A percentile compares a stretch with the other conserved stretches of the same genome.
Conservation (phyloP, 2,888 invertebrate genomes). For the Lumbricus terrestris region DNA sequence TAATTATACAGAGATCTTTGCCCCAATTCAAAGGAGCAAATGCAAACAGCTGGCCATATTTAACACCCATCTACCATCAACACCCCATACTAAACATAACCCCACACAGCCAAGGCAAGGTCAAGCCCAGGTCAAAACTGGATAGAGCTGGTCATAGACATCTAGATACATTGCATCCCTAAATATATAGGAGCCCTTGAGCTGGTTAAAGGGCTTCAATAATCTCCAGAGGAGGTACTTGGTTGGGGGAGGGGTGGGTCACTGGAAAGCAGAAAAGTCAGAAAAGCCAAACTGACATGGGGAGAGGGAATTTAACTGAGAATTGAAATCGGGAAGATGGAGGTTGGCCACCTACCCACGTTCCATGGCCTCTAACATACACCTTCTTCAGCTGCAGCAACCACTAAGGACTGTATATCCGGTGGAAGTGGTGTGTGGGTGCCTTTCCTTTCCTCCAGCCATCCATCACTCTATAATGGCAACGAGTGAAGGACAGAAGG, state of each 20-base stretch:
- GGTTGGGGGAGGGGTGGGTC: too few relatives aligned
- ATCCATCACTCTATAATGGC: neutral
- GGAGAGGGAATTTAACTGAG: neutral
- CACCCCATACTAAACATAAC: neutral
- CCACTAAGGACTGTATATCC: neutral
- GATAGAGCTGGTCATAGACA: too few relatives aligned
- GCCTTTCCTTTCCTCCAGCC: neutral
- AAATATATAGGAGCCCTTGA: too few relatives aligned
- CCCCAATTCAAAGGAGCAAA: too few relatives aligned
- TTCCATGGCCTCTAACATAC: neutral
- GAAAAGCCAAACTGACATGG: neutral
- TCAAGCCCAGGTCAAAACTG: neutral
- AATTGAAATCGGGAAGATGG: neutral
- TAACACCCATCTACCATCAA: neutral
- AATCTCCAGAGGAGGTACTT: too few relatives aligned
- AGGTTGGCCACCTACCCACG: neutral
- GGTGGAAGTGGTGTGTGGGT: neutral
- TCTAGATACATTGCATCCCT: too few relatives aligned
- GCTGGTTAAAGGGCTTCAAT: too few relatives aligned
- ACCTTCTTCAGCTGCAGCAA: neutral
- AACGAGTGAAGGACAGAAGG: neutral
- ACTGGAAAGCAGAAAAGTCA: neutral
- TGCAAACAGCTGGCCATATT: neutral
- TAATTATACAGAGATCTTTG: neutral
- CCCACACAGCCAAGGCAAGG: neutral